Base-by-base conservation (phyloP, 2,888 invertebrate species). In the Lordiphosa fenestrarum region DNA sequence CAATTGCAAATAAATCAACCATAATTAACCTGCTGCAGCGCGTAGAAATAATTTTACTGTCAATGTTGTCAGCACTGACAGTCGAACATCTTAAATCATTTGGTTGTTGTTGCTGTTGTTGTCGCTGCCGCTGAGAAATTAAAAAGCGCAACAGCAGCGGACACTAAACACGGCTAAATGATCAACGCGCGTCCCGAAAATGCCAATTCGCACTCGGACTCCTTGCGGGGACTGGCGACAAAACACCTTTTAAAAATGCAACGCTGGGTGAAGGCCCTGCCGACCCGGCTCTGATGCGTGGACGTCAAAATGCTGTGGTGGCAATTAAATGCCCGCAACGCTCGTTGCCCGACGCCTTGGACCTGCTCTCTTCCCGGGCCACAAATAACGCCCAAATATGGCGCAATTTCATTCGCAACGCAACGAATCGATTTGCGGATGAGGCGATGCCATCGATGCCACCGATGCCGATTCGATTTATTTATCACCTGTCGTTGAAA, bases 401-500 rank as follows among this genome's bases (percentile, higher is more conserved):
- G 80, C 84, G 75, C 80, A 81, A 84, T 80, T 78, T 83, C 80
- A 71, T 76, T 76, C 62, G 80, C 66, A 75, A 74, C 78, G 67
- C 63, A 77, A 39, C 72, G 76, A 78, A 75, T 70, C 73, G 77
- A 77, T 78, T 30, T 80, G 62, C 60, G 60, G 35, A 36, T 52
- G 51, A 55, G 46, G 41, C 61, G 44, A 46, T 55, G 60, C 55
- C 42, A 53, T 55, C 60, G 53, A 19, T 60, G 35, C 53, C 37
- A 39, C 40, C 23, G 35, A 41, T 49, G 65, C 49, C 52, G 65
- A 41, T 46, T 52, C 88, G 87, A 88, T 88, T 88, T 88, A 88
- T 88, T 88, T 88, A 87, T 87, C 87, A 87, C 87, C 87, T 87
- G 87, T 87, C 87, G 87, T 80, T 83, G 78, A 65, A 84, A 86